These are phyloP conservation scores for Stictocephala bisonia DNA, from an alignment of 2,888 invertebrate species.

Conservation along the genomic window DNA sequence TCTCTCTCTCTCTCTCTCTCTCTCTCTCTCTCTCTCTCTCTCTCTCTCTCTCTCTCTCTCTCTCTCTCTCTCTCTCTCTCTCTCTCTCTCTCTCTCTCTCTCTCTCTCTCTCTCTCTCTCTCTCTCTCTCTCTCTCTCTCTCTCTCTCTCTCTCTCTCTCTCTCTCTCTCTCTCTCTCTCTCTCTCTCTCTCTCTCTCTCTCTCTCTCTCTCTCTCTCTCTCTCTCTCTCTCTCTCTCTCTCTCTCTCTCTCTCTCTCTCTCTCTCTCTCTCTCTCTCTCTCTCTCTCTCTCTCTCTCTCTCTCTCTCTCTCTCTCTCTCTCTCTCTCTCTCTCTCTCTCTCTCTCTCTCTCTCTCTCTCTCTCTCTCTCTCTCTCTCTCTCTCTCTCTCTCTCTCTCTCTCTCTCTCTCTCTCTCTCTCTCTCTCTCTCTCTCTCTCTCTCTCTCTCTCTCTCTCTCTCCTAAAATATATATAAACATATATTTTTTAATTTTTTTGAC, in stretches of 20 bases:
- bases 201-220: no score
- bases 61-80: background rate
- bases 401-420: background rate
- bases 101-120: background rate
- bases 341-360: background rate
- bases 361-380: background rate
- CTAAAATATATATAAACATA: background rate
- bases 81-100: background rate
- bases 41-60: background rate
- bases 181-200: no score
- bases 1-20: background rate
- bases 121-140: background rate
- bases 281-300: background rate
- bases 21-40: background rate
- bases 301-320: background rate
- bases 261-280: no score
- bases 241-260: no score
- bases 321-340: background rate
- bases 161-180: no score
- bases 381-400: background rate
- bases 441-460: background rate
- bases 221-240: no score
- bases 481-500: background rate
- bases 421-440: background rate
- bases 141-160: background rate